These are phyloP conservation scores for Gryllus bimaculatus DNA, from an alignment of 1,140 invertebrate genomes.

Conservation along the genomic window DNA sequence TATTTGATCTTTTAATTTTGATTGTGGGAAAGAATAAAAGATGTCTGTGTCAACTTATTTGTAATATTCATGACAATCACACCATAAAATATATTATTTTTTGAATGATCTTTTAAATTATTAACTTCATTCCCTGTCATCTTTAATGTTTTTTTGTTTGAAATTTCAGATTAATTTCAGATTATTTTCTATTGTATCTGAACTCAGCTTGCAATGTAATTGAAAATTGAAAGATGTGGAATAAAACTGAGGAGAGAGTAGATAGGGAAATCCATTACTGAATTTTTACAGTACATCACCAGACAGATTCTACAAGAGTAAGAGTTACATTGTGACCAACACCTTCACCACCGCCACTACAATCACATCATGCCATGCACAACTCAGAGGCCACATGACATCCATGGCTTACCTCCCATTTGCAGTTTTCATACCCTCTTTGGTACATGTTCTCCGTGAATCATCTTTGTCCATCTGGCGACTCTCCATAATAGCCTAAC, in stretches of 20 bases:
- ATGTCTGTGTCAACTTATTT: too few species aligned
- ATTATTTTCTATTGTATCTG: too few species aligned
- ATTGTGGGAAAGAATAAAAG: too few species aligned
- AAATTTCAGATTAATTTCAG: too few species aligned
- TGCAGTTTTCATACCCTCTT: slow-evolving; percentile 16
- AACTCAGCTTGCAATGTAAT: not conserved
- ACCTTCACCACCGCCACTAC: not conserved
- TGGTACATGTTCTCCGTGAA: not conserved
- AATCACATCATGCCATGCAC: not conserved
- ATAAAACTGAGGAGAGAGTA: not conserved
- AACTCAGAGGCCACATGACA: not conserved
- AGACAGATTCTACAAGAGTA: not conserved
- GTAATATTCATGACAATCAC: too few species aligned
- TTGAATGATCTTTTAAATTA: too few species aligned
- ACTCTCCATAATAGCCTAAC: slow-evolving; percentile 35
- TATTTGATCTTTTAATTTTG: too few species aligned
- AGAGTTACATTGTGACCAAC: not conserved
- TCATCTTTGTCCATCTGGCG: slow-evolving; percentile 29
- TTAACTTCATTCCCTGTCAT: too few species aligned
- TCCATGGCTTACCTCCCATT: slow-evolving; percentile 15
- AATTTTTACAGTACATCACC: not conserved
- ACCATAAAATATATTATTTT: too few species aligned
- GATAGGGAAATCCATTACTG: not conserved
- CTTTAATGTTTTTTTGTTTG: too few species aligned
- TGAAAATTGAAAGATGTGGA: not conserved